Conservation (phyloP, 1,140 invertebrate species). For the Ceratina australensis region DNA sequence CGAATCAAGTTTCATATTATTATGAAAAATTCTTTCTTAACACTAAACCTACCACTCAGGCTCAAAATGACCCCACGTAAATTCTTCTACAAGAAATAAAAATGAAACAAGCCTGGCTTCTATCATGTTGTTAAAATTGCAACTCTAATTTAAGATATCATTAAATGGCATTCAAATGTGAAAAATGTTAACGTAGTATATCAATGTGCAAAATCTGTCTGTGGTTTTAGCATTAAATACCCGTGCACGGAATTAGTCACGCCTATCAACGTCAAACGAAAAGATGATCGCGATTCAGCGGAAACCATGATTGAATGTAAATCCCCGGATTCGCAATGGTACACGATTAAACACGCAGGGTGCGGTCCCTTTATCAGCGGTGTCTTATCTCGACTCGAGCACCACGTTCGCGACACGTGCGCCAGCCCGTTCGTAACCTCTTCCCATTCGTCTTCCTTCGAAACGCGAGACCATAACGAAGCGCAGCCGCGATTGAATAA, state of each 20-base stretch:
- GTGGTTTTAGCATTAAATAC: no score
- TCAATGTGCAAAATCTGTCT: no score
- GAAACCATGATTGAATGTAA: constrained; percentile 31
- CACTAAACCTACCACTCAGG: no score
- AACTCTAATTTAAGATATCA: no score
- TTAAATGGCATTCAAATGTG: no score
- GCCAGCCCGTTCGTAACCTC: constrained; percentile 22
- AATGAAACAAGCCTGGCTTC: no score
- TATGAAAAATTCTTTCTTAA: no score
- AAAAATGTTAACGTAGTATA: no score
- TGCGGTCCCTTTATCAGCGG: constrained; percentile 16
- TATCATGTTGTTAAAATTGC: no score
- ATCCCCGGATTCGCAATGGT: constrained; percentile 13
- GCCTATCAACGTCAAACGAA: neutral
- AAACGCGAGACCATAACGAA: constrained; percentile 56
- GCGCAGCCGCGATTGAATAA: constrained; percentile 71
- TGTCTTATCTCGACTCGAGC: constrained; percentile 45
- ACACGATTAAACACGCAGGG: constrained; percentile 1
- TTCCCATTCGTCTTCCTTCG: constrained; percentile 42
- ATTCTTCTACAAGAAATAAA: no score
- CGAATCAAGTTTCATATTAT: neutral
- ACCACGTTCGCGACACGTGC: constrained; percentile 37
- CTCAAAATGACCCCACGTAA: no score
- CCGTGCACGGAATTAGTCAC: no score
- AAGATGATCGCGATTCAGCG: neutral